Base-by-base conservation (phyloP, 37 sponge, comb jelly and placozoan species). In the Haliclona indistincta region DNA sequence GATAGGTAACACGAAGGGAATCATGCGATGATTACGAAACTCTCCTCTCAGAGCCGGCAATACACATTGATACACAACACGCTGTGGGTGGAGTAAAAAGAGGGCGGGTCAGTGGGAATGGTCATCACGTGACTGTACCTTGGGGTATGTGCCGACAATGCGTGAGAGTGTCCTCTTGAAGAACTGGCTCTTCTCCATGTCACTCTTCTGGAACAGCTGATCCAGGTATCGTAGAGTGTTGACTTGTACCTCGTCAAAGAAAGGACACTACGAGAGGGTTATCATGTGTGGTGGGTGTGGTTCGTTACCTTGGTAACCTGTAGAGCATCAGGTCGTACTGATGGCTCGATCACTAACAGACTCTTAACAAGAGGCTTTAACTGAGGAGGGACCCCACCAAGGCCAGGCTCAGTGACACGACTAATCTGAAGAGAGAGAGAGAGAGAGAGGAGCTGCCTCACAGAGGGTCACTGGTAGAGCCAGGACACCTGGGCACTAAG, bases 121-220 rank as follows among this genome's bases (percentile, higher is more conserved):
- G n/a, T n/a, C n/a, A n/a, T n/a, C n/a, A n/a, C 38, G 26, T 15
- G 26, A 2, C 8, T 8, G 11, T 26, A 93, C 94, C 87, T 89
- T 85, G 23, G 94, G 91, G 8, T 77, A 64, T 26, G 81, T 80
- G 10, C 65, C 56, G 25, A 93, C 43, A 29, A 86, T 71, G 29
- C 79, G 68, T 25, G 73, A 71, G 51, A 93, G 58, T 19, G 55
- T 88, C 63, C 84, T 81, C 74, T 89, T 89, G 84, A 93, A 93
- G 74, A 85, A 93, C 73, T 89, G 91, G 17, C 91, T 90, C 36
- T 89, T 93, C 52, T 89, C 89, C 56, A 93, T 67, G 64, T 89
- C 87, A 29, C 64, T 45, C 51, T 78, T 86, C 76, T 93, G 78
- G 52, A 55, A 75, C 74, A 93, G 68, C n/a, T 43, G 73, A 47